Conservation (phyloP, 53 echinoderm and acorn worm genomes). For the Temnopleurus reevesii region DNA sequence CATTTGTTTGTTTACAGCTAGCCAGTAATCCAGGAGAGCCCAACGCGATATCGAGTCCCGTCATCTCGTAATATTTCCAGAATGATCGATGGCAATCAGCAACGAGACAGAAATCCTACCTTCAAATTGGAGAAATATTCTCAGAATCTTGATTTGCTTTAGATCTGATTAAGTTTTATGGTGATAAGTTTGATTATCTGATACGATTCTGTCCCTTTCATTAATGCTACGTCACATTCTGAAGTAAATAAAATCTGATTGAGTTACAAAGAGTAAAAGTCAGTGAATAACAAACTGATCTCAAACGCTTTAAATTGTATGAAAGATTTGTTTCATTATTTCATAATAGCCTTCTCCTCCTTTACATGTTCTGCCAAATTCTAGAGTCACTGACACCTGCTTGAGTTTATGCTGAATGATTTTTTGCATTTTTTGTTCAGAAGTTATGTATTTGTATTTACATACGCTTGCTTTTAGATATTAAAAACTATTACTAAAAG, state of each 20-base stretch:
- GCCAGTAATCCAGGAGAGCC: conserved; percentile 12
- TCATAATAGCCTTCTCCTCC: too few relatives aligned
- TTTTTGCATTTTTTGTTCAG: too few relatives aligned
- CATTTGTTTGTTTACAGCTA: conserved; percentile 32
- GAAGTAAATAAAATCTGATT: neutral
- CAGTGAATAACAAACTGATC: too few relatives aligned
- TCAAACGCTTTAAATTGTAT: too few relatives aligned
- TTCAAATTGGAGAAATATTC: conserved; percentile 22
- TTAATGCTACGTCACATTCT: neutral
- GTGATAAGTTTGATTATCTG: neutral
- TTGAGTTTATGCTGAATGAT: too few relatives aligned
- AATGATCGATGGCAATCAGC: conserved; percentile 30
- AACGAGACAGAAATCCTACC: conserved; percentile 36
- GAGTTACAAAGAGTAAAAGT: neutral
- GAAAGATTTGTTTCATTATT: too few relatives aligned
- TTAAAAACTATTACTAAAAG: too few relatives aligned
- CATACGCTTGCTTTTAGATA: too few relatives aligned
- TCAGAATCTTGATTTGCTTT: neutral
- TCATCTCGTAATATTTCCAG: neutral
- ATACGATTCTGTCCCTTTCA: neutral
- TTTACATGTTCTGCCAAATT: too few relatives aligned
- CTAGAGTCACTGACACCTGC: too few relatives aligned
- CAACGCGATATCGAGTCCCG: neutral
- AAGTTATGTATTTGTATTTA: too few relatives aligned
- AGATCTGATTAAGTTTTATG: neutral